Conservation (phyloP, 2,113 vertebrate genomes). For the Chionodraco myersi region DNA sequence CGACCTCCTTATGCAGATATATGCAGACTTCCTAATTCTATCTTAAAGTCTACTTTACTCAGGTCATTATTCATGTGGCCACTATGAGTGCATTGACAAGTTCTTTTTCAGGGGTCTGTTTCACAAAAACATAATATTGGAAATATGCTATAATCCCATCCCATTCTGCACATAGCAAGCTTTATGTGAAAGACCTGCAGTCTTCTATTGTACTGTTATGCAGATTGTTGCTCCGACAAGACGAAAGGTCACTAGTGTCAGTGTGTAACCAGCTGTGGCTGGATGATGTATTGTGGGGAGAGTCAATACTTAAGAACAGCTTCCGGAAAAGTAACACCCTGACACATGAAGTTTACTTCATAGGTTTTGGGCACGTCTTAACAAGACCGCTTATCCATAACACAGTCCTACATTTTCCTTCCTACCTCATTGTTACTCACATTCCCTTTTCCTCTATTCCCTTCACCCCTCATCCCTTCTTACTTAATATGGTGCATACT, state of each 20-base stretch:
- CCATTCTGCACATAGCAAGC: background rate
- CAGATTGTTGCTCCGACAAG: background rate
- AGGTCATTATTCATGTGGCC: background rate
- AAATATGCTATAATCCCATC: background rate
- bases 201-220: background rate
- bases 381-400: no score
- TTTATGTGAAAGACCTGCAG: background rate
- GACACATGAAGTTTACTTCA: background rate
- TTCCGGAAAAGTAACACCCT: background rate
- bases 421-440: no score
- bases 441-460: no score
- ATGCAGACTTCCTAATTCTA: background rate
- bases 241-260: background rate
- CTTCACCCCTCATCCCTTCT: no score
- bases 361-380: no score
- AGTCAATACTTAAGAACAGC: conserved; percentile 4
- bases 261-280: background rate
- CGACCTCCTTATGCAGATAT: background rate
- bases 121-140: background rate
- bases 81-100: background rate
- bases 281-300: background rate
- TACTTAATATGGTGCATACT: no score
- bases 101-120: background rate
- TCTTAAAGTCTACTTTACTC: background rate
- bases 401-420: no score